These are phyloP conservation scores for Xanthorhoe designata DNA, from an alignment of 2,888 invertebrate genomes.

Conservation along the genomic window DNA sequence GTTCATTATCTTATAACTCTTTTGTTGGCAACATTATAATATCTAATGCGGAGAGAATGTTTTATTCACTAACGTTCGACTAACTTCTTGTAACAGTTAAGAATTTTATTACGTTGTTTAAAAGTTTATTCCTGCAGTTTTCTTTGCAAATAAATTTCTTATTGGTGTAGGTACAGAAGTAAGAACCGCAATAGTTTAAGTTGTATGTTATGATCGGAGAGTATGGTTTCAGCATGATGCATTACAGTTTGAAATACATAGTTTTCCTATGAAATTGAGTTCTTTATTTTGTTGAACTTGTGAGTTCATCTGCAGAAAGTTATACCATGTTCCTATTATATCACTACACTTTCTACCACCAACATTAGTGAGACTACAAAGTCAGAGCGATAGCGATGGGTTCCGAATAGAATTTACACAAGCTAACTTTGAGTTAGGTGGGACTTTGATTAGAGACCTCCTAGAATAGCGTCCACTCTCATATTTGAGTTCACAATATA, in stretches of 20 bases:
- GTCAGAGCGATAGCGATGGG: conserved; percentile 15
- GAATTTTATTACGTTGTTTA: conserved; percentile 46
- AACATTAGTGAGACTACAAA: conserved; percentile 18
- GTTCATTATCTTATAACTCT: conserved; percentile 24
- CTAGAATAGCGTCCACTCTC: conserved; percentile 35
- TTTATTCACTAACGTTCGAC: conserved; percentile 42
- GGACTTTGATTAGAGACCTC: conserved; percentile 47
- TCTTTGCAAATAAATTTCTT: conserved; percentile 43
- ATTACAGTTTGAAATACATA: conserved; percentile 13
- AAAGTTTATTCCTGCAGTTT: conserved; percentile 42
- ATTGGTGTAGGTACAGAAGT: conserved; percentile 31
- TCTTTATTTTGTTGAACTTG: conserved; percentile 2
- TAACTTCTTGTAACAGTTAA: conserved; percentile 44
- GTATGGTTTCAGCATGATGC: conserved; percentile 16
- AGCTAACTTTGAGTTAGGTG: conserved; percentile 41
- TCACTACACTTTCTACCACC: conserved; percentile 5
- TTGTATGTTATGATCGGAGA: conserved; percentile 24
- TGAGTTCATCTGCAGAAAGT: not conserved
- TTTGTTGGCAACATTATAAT: conserved; percentile 21
- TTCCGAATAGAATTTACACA: conserved; percentile 37
- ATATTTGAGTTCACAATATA: conserved; percentile 38
- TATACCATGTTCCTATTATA: not conserved
- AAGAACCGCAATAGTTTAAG: conserved; percentile 30
- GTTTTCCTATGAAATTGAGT: conserved; percentile 6
- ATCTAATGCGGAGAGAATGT: conserved; percentile 35